Evolutionary conservation across 2,888 invertebrate species (phyloP).

Genomic region (Pristionchus fissidentatus): DNA sequence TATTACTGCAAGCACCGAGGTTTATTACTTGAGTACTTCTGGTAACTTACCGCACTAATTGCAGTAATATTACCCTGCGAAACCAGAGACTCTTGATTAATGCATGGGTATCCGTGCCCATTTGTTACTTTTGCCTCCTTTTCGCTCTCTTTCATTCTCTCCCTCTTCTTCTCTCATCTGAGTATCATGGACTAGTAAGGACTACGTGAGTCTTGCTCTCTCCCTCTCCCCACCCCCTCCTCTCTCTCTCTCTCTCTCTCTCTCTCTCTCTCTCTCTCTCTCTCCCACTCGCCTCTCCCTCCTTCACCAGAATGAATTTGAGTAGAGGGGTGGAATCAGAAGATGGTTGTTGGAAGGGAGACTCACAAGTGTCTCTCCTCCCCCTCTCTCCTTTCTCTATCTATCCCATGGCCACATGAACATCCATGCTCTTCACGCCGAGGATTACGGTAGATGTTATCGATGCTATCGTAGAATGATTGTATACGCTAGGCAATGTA

Average conservation of each 20-base stretch:
- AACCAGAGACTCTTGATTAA: background rate
- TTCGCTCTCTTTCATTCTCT: slow-evolving; percentile 7
- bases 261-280: background rate
- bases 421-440: background rate
- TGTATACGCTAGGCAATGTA: background rate
- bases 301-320: slow-evolving; percentile 15
- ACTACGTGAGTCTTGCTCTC: background rate
- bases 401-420: slow-evolving; percentile 1
- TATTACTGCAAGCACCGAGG: too few relatives aligned
- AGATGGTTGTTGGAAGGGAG: slow-evolving; percentile 28
- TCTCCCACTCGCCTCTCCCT: background rate
- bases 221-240: background rate
- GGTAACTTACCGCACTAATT: too few relatives aligned
- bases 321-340: slow-evolving; percentile 16
- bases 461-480: background rate
- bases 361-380: slow-evolving; percentile 19
- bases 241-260: background rate
- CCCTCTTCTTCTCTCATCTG: background rate
- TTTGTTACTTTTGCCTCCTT: slow-evolving; percentile 31
- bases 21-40: too few relatives aligned
- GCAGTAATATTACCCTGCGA: too few relatives aligned
- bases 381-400: background rate
- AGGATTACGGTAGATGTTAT: background rate
- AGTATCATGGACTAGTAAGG: slow-evolving; percentile 24
- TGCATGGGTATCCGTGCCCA: slow-evolving; percentile 16